Percentiles rank a stretch among this genome's conserved stretches.
phyloP scores from a whole-genome alignment of 2,113 vertebrate genomes.

The Vulpes ferrilata region DNA sequence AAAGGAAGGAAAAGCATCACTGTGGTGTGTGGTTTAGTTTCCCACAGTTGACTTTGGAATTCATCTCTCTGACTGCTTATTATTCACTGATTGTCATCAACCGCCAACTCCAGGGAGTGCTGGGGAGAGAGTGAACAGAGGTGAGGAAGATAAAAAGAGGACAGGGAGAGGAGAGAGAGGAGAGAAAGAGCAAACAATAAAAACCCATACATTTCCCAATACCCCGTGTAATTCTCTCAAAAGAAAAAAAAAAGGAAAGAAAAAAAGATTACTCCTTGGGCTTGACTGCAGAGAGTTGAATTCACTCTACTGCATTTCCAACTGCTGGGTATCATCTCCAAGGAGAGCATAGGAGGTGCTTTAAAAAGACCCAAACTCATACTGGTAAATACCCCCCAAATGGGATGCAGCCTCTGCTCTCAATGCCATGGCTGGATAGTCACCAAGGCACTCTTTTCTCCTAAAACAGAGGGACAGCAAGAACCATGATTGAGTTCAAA shows the following conservation, averaged over 20 bases:
- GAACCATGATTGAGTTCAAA: neutral
- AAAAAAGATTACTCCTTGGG: neutral
- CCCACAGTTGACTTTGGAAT: constrained; percentile 32
- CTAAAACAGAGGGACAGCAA: neutral
- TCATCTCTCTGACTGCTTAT: neutral
- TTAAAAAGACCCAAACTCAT: neutral
- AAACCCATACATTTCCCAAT: neutral
- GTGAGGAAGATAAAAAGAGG: neutral
- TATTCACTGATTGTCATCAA: constrained; percentile 33
- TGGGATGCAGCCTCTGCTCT: neutral
- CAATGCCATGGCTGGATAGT: neutral
- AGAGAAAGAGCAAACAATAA: neutral
- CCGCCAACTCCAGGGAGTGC: neutral
- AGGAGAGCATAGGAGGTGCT: neutral
- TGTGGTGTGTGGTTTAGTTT: neutral
- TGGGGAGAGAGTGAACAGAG: neutral
- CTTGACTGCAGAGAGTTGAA: neutral
- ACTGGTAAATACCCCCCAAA: neutral
- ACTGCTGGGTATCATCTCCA: neutral
- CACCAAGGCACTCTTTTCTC: neutral
- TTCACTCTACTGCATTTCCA: neutral
- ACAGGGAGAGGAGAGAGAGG: neutral
- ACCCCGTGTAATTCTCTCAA: neutral
- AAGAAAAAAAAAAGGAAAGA: neutral
- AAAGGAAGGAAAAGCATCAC: constrained; percentile 27